Evolutionary conservation across 2,888 invertebrate species (phyloP).

Genomic region (Scrobipalpa atriplicella): DNA sequence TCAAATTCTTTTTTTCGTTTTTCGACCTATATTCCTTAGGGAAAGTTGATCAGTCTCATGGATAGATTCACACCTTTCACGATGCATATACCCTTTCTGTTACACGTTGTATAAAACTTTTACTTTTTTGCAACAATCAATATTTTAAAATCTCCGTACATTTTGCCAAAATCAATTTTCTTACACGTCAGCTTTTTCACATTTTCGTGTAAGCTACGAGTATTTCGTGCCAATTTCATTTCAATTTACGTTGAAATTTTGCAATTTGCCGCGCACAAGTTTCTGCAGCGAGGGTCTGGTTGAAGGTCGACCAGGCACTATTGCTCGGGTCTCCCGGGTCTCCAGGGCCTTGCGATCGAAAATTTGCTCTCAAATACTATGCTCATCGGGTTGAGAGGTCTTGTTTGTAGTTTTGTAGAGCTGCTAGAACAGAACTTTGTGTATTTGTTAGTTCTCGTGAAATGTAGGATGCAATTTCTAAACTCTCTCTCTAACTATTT

Average conservation of each 20-base stretch:
- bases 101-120: too few relatives aligned
- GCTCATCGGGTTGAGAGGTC: slow-evolving; percentile 15
- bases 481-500: too few relatives aligned
- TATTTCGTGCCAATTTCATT: slow-evolving; percentile 8
- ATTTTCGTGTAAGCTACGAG: neutral
- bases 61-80: too few relatives aligned
- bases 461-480: neutral
- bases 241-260: slow-evolving; percentile 8
- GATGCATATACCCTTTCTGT: too few relatives aligned
- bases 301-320: neutral
- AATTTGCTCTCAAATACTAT: slow-evolving; percentile 5
- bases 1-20: too few relatives aligned
- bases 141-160: too few relatives aligned
- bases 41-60: too few relatives aligned
- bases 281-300: slow-evolving; percentile 9
- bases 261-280: neutral
- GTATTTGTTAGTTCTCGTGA: neutral
- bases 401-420: slow-evolving; percentile 8
- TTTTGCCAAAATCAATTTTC: too few relatives aligned
- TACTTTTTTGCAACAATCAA: too few relatives aligned
- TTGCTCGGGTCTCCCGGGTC: neutral
- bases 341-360: neutral
- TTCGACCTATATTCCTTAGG: too few relatives aligned
- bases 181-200: neutral
- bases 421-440: neutral